Conservation (phyloP, 2,113 vertebrate species). For the Scalopus aquaticus region DNA sequence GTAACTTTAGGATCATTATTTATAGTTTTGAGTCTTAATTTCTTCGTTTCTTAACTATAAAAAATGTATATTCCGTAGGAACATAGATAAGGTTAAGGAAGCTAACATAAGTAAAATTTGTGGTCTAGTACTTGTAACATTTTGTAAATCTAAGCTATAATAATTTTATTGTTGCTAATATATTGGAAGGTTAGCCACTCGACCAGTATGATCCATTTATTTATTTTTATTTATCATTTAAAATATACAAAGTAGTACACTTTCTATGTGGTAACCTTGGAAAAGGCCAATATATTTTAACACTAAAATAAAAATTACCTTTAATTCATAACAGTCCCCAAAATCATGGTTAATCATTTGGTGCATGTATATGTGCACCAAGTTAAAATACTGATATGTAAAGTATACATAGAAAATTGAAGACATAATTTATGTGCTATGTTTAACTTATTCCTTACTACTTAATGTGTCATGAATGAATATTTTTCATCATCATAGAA, state of each 20-base stretch:
- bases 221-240: constrained; percentile 15
- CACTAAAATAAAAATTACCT: background rate
- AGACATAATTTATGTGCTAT: background rate
- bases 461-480: background rate
- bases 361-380: background rate
- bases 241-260: background rate
- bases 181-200: background rate
- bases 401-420: background rate
- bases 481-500: constrained; percentile 12
- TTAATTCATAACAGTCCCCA: background rate
- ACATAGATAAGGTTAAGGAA: background rate
- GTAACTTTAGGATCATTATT: background rate
- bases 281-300: background rate
- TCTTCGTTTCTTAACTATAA: background rate
- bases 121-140: background rate
- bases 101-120: background rate
- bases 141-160: background rate
- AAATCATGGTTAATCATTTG: background rate
- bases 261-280: background rate
- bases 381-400: background rate
- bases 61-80: background rate
- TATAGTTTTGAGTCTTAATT: background rate
- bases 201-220: background rate
- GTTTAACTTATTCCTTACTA: background rate
- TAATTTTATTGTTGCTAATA: background rate